Evolutionary conservation across 2,113 vertebrate species (phyloP).

Genomic region (Paradoxurus hermaphroditus): DNA sequence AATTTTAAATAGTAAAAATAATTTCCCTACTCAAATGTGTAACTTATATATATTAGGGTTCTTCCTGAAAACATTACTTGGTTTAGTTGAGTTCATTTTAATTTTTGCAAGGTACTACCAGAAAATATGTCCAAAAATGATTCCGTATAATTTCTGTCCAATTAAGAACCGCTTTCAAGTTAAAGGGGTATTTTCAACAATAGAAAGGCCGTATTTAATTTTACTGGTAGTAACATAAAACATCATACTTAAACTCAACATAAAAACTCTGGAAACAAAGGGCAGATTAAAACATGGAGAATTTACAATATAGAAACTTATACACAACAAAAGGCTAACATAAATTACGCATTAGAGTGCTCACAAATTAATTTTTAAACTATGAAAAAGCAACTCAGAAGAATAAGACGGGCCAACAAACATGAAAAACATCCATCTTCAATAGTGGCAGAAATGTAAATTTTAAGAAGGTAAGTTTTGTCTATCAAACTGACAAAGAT

Average conservation of each 20-base stretch:
- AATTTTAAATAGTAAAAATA: slow-evolving; percentile 47
- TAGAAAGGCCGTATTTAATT: slow-evolving; percentile 27
- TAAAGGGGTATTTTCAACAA: not conserved
- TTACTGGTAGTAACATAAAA: not conserved
- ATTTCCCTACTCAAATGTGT: slow-evolving; percentile 23
- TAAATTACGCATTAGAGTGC: not conserved
- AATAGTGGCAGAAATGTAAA: not conserved
- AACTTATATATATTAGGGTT: not conserved
- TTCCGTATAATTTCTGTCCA: slow-evolving; percentile 16
- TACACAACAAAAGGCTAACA: not conserved
- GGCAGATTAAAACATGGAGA: slow-evolving; percentile 27
- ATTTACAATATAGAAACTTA: not conserved
- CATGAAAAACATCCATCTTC: not conserved
- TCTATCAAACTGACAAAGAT: not conserved
- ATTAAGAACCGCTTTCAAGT: slow-evolving; percentile 14
- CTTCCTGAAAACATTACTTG: slow-evolving; percentile 5
- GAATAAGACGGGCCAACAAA: not conserved
- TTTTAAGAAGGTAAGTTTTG: not conserved
- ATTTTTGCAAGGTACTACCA: slow-evolving; percentile 14
- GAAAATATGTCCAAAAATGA: slow-evolving; percentile 38
- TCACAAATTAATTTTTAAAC: not conserved
- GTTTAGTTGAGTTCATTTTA: not conserved
- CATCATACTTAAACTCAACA: not conserved
- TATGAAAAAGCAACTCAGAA: slow-evolving; percentile 33
- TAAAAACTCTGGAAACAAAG: slow-evolving; percentile 35